Evolutionary conservation across 2,888 invertebrate genomes (phyloP), one percentile per base, ranked within the genome.

Genomic region (Xanthostigma xanthostigma): DNA sequence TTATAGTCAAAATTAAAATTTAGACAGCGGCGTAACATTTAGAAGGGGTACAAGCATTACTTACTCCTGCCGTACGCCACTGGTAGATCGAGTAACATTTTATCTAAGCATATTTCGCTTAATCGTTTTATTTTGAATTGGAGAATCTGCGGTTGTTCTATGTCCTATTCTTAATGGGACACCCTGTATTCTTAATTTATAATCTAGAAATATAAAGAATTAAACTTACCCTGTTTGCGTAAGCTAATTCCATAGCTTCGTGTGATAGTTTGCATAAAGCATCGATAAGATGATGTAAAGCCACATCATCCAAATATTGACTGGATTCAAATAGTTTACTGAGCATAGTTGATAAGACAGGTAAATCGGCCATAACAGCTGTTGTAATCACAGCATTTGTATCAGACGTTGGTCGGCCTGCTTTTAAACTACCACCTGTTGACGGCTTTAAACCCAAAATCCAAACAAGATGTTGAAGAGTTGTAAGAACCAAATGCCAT

Each of bases 181-280:
- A n/a, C n/a, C n/a, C n/a, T n/a, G n/a, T n/a, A 48, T 45, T 44
- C 9, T 46, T 42, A 37, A 10, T 39, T 43, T 12, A n/a, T 41
- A 36, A 35, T 43, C 11, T 11, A 45, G 41, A 39, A n/a, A 37
- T 36, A 43, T 27, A 13, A 11, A 10, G 14, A 41, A 43, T 27
- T 27, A 27, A 17, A 58, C 72, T 69, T 66, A 88, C 88, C 64
- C 93, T 76, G 65, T 95, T 96, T 9, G 91, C 87, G 66, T 92
- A 94, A 0, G 95, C 95, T 49, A 95, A 69, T 60, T 96, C 95
- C 93, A 96, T 94, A 27, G 95, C 92, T 66, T 98, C 97, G 53
- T 91, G 85, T 1, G 94, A 94, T 14, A 97, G 73, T 67, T 95
- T 94, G 62, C 95, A 95, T 1, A 98, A 73, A 0, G 96, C 96